Base-by-base conservation (phyloP, 2,797 vertebrate species). In the Okamejei kenojei region DNA sequence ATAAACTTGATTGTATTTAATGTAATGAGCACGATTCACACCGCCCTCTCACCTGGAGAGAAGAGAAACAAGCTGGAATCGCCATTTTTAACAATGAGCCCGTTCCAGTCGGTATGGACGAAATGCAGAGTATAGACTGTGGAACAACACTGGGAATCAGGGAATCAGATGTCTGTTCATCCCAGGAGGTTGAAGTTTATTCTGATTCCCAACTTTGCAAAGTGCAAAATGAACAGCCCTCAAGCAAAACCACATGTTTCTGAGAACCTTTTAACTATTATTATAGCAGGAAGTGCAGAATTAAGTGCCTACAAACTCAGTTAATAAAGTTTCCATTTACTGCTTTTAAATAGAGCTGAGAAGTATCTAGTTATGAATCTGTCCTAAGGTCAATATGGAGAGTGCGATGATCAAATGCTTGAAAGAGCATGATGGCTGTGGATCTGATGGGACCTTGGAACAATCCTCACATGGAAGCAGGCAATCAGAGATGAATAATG, bases 331-430 rank as follows among this genome's bases (percentile, higher is more conserved):
- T 32, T 88, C 61, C 19, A 32, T 10, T 68, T 8, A 35, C 61
- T 88, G 84, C 63, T 88, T 68, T 68, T 88, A 35, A 88, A 88
- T 68, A 68, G 84, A 68, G 61, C n/a, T 68, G n/a, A 63, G 65
- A 88, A 32, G 15, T 68, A 65, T n/a, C 21, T 9, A 29, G 15
- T 86, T 19, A 32, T 26, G 58, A 65, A 65, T 2, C 0, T 15
- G 84, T 65, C 61, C 84, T 21, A 32, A 68, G n/a, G 17, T 68
- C n/a, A 68, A 35, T 88, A 10, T 17, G 35, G 61, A 65, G 19
- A 35, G 61, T 32, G 84, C 32, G n/a, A 68, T 65, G 61, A 65
- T 68, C n/a, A 68, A 88, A 88, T 8, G 10, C n/a, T 88, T n/a
- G 0, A 35, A 45, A n/a, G 17, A 32, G 0, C 63, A 65, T 19